phyloP scores from a whole-genome alignment of 2,797 vertebrate genomes.

The Enteromius mattozi region DNA sequence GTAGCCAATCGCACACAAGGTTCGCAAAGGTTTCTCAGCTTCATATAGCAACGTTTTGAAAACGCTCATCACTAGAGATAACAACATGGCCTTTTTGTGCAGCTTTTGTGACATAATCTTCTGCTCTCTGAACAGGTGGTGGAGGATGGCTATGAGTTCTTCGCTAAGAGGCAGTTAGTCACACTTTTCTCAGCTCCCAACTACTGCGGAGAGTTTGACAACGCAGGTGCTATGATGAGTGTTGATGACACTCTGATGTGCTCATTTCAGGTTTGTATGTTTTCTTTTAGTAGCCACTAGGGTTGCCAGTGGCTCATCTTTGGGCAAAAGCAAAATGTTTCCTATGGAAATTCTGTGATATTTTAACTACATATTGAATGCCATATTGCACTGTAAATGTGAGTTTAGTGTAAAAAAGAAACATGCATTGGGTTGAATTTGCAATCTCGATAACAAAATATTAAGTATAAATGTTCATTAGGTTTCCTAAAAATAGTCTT shows the following conservation, averaged over 20 bases:
- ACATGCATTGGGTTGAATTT: neutral
- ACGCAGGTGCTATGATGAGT: slow-evolving; percentile 85
- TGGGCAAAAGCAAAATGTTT: neutral
- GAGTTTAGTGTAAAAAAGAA: too few relatives aligned
- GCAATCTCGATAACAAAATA: neutral
- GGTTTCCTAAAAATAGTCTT: neutral
- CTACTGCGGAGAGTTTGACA: slow-evolving; percentile 86
- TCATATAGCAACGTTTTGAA: neutral
- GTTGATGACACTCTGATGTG: slow-evolving; percentile 86
- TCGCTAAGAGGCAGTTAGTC: slow-evolving; percentile 84
- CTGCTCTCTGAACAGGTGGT: slow-evolving; percentile 73
- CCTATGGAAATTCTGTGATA: neutral
- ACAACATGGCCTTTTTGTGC: neutral
- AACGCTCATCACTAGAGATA: neutral
- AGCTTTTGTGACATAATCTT: slow-evolving; percentile 15
- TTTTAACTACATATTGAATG: neutral
- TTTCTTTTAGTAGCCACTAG: neutral
- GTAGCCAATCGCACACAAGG: neutral
- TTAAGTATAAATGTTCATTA: neutral
- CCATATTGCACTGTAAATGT: neutral
- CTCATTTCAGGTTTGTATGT: slow-evolving; percentile 79
- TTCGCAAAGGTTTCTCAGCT: neutral
- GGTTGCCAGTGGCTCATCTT: neutral
- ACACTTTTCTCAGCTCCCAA: slow-evolving; percentile 85
- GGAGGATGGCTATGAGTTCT: slow-evolving; percentile 85